phyloP scores from a whole-genome alignment of 2,113 vertebrate species.

The Cynoglossus semilaevis region DNA sequence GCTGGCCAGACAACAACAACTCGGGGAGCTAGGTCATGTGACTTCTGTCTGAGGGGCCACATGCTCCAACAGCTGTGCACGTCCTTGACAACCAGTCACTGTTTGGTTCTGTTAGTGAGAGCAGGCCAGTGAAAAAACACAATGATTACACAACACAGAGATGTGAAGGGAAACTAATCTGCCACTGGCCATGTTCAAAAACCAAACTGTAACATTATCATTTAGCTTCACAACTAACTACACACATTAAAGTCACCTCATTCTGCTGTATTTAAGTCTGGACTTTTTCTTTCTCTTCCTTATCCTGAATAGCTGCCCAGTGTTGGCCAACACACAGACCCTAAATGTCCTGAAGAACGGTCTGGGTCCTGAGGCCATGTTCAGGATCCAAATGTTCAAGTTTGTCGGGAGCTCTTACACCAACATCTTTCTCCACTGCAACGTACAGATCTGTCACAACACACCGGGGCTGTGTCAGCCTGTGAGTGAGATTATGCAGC shows the following conservation, averaged over 20 bases:
- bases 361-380: slow-evolving; percentile 69
- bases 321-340: slow-evolving; percentile 67
- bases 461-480: slow-evolving; percentile 66
- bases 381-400: slow-evolving; percentile 79
- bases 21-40: slow-evolving; percentile 58
- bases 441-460: slow-evolving; percentile 78
- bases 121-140: slow-evolving; percentile 34
- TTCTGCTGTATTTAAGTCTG: slow-evolving; percentile 4
- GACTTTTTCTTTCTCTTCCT: background rate
- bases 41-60: slow-evolving; percentile 54
- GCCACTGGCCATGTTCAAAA: slow-evolving; percentile 4
- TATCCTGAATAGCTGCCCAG: slow-evolving; percentile 61
- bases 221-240: background rate
- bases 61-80: slow-evolving; percentile 65
- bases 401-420: slow-evolving; percentile 73
- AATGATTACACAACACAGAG: slow-evolving; percentile 35
- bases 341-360: slow-evolving; percentile 70
- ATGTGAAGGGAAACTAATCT: slow-evolving; percentile 3
- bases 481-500: slow-evolving; percentile 46
- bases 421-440: slow-evolving; percentile 75
- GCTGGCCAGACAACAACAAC: slow-evolving; percentile 51
- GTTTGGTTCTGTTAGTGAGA: slow-evolving; percentile 57
- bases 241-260: background rate
- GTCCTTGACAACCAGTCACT: slow-evolving; percentile 64
- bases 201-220: background rate